These are phyloP conservation scores for Leiothrix lutea DNA, from an alignment of 2,113 vertebrate species.

Conservation along the genomic window DNA sequence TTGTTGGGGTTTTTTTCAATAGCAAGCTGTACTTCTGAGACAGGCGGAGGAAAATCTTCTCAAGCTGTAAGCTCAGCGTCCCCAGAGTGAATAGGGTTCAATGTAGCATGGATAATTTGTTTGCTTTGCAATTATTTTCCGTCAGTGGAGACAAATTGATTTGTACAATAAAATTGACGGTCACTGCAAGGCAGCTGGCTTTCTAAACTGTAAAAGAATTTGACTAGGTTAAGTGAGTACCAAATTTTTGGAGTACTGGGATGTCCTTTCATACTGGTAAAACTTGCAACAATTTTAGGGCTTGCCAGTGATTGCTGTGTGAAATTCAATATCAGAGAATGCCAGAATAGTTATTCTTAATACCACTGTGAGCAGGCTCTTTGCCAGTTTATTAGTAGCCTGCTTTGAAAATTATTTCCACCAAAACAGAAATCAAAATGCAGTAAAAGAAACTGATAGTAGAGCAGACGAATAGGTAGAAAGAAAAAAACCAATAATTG, in stretches of 20 bases:
- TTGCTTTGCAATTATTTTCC: conserved; percentile 98
- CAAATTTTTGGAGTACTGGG: background rate
- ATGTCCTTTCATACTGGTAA: background rate
- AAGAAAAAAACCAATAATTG: background rate
- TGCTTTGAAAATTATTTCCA: background rate
- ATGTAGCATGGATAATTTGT: conserved; percentile 91
- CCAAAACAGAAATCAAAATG: background rate
- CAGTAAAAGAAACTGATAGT: background rate
- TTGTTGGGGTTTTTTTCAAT: background rate
- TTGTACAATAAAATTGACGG: conserved; percentile 80
- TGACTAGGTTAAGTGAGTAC: conserved; percentile 64
- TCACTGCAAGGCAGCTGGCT: conserved; percentile 63
- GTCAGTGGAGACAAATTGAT: conserved; percentile 95
- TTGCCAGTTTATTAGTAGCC: background rate
- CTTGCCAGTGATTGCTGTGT: background rate
- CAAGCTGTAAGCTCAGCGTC: conserved; percentile 71
- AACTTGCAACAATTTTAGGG: background rate
- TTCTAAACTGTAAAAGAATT: conserved; percentile 66
- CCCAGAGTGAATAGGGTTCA: conserved; percentile 81
- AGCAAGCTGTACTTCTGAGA: conserved; percentile 26
- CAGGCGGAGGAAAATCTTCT: conserved; percentile 44
- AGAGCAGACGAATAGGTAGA: background rate
- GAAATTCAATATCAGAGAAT: background rate
- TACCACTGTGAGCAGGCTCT: background rate
- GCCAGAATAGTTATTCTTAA: background rate